Evolutionary conservation across 2,113 vertebrate species (phyloP), one percentile per base, ranked within the genome.

Genomic region (Psephotus haematonotus): DNA sequence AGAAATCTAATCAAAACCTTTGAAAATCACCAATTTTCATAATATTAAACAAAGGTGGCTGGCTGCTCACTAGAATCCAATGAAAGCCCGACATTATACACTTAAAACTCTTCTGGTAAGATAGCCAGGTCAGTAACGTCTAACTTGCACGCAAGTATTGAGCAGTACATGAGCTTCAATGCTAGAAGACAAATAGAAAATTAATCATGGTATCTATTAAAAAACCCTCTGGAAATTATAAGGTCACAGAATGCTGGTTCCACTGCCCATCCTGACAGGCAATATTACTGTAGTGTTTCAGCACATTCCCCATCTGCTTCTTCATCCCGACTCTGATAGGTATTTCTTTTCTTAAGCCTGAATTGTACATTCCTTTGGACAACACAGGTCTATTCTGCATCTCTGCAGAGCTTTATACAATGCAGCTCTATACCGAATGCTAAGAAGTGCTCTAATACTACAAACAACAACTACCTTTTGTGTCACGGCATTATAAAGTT

Each of bases 161-260:
- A 71, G 68, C 35, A 75, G 60, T 7, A 64, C 20, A 44, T 9
- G 31, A 84, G 41, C 15, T 41, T 92, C 27, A 60, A 2, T 37
- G 39, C 57, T 64, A 79, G 24, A 68, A 28, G 39, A 90, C 11
- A 96, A 95, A 79, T n/a, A 39, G 82, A 92, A 97, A 91, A 94
- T 92, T 59, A 83, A 79, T 65, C 50, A 62, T 8, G 4, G 12
- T 41, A 82, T 59, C 57, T 70, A 65, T 79, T 79, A 76, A 92
- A 91, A 92, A 87, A 17, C 28, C 33, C 39, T 84, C 69, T 79
- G 77, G 77, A 84, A 68, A 69, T 33, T 7, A 17, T 14, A 72
- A 76, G 35, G 77, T 82, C 70, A 89, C 9, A 43, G 41, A 89
- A 33, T 6, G 11, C 52, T 46, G 47, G 47, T 76, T 69, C 35